A percentile compares a stretch with the other conserved stretches of the same genome.
phyloP scores from a whole-genome alignment of 2,797 vertebrate genomes.

The Gastrophryne carolinensis region DNA sequence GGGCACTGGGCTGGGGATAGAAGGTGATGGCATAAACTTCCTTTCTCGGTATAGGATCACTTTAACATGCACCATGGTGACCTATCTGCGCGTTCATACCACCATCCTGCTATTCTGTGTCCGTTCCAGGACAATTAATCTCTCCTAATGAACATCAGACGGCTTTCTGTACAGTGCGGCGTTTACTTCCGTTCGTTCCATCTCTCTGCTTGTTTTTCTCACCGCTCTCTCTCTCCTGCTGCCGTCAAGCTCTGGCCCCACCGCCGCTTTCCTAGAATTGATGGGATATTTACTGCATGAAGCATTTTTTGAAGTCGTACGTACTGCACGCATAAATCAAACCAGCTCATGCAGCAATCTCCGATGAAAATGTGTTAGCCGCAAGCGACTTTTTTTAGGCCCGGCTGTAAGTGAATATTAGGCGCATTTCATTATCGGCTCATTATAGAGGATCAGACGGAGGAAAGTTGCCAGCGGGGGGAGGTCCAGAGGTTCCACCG shows the following conservation, averaged over 20 bases:
- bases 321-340: constrained; percentile 22
- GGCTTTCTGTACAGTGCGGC: neutral
- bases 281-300: constrained; percentile 26
- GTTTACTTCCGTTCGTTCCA: neutral
- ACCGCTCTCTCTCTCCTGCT: neutral
- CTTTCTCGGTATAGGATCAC: neutral
- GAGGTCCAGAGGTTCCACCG: neutral
- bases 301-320: constrained; percentile 1
- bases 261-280: neutral
- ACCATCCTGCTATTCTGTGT: neutral
- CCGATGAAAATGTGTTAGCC: neutral
- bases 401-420: constrained; percentile 8
- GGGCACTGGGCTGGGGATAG: too few relatives aligned
- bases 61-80: neutral
- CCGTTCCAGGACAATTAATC: neutral
- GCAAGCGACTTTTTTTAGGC: neutral
- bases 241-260: neutral
- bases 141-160: neutral
- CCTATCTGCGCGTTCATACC: neutral
- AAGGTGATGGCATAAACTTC: too few relatives aligned
- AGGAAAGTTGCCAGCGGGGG: neutral
- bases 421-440: constrained; percentile 15
- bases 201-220: neutral
- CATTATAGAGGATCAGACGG: neutral
- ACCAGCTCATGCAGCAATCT: neutral